These are phyloP conservation scores for Epinephelus malabaricus DNA, from an alignment of 2,797 vertebrate species.

Conservation along the genomic window DNA sequence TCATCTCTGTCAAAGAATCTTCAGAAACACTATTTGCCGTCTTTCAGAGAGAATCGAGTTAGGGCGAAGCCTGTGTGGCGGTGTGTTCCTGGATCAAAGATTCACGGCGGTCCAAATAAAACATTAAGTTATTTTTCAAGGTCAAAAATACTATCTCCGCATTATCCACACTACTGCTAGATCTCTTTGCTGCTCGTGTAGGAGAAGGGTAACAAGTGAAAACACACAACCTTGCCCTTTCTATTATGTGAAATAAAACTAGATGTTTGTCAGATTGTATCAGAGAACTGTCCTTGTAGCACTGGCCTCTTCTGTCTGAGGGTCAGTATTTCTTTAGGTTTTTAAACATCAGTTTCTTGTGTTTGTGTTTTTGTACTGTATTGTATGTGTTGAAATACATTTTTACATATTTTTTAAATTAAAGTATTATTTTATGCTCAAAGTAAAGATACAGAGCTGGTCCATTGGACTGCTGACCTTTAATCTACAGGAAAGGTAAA, in stretches of 20 bases:
- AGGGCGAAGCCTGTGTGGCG: conserved; percentile 29
- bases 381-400: not conserved
- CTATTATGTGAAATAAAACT: not conserved
- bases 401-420: too few species aligned
- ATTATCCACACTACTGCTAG: not conserved
- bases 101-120: conserved; percentile 32
- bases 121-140: conserved; percentile 42
- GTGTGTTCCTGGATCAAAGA: conserved; percentile 45
- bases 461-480: not conserved
- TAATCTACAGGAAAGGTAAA: not conserved
- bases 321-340: not conserved
- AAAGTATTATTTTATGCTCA: conserved; percentile 2
- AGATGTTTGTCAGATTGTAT: not conserved
- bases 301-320: not conserved
- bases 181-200: conserved; percentile 1
- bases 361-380: conserved; percentile 1
- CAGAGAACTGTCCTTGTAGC: not conserved
- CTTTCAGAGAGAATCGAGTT: conserved; percentile 33
- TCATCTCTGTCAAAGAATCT: conserved; percentile 38
- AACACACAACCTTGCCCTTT: not conserved
- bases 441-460: not conserved
- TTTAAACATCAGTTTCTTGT: not conserved
- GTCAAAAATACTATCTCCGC: conserved; percentile 26
- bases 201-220: conserved; percentile 3
- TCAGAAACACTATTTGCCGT: conserved; percentile 45